A percentile compares a stretch with the other conserved stretches of the same genome.
Evolutionary conservation across 2,113 vertebrate genomes (phyloP).

Genomic region (Salvelinus namaycush): DNA sequence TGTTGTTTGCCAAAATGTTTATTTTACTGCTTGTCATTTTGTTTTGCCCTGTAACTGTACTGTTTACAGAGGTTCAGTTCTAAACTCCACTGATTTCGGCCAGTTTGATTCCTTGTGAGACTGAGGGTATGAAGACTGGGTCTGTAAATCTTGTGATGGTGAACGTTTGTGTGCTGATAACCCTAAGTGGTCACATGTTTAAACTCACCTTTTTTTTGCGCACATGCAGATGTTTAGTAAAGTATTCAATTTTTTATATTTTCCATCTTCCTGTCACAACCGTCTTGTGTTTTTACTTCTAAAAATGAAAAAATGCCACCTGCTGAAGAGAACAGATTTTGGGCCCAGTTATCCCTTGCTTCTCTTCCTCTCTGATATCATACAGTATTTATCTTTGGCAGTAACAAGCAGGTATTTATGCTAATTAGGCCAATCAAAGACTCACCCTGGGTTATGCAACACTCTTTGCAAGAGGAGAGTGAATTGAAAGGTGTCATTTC

Average conservation of each 20-base stretch:
- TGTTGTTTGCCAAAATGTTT: constrained; percentile 52
- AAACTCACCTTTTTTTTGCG: too few species aligned
- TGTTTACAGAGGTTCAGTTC: constrained; percentile 32
- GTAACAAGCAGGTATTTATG: too few species aligned
- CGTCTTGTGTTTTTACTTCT: neutral
- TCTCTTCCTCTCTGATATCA: too few species aligned
- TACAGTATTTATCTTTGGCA: too few species aligned
- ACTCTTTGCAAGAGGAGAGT: too few species aligned
- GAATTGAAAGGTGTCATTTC: too few species aligned
- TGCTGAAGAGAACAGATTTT: too few species aligned
- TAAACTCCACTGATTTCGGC: constrained; percentile 4
- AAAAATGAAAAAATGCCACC: too few species aligned
- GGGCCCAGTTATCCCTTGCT: too few species aligned
- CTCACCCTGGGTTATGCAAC: too few species aligned
- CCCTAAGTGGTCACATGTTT: constrained; percentile 16
- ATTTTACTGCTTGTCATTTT: constrained; percentile 14
- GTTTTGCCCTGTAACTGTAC: constrained; percentile 6
- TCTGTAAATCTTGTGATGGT: constrained; percentile 11
- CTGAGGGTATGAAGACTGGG: constrained; percentile 49
- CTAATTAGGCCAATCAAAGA: too few species aligned
- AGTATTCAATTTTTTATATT: neutral
- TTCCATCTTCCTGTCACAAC: neutral
- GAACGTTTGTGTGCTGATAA: constrained; percentile 4
- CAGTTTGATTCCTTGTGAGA: constrained; percentile 40
- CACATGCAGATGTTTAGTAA: neutral